phyloP scores from a whole-genome alignment of 2,888 invertebrate species.

The Auanema freiburgensis region DNA sequence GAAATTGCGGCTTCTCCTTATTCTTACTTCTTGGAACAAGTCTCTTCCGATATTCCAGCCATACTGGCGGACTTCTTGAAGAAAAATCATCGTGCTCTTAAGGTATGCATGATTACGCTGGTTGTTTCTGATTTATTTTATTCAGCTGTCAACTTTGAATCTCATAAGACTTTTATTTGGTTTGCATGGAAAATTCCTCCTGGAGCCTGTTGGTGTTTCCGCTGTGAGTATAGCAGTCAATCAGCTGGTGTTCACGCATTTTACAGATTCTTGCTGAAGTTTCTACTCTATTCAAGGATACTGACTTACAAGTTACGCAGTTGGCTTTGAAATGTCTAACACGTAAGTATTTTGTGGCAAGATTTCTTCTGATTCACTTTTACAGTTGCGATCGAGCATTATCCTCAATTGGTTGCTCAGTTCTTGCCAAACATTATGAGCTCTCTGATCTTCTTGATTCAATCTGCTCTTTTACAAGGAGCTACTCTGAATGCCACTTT shows the following conservation, averaged over 20 bases:
- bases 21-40: background rate
- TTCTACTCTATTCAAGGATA: constrained; percentile 86
- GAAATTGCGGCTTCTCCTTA: constrained; percentile 32
- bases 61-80: constrained; percentile 87
- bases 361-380: background rate
- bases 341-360: constrained; percentile 20
- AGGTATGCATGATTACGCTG: constrained; percentile 67
- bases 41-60: background rate
- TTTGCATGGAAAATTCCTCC: background rate
- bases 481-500: constrained; percentile 88
- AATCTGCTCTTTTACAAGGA: constrained; percentile 69
- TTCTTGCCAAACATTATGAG: constrained; percentile 73
- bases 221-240: no score
- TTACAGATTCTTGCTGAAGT: constrained; percentile 75
- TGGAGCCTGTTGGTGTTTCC: no score
- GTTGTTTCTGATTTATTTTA: background rate
- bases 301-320: constrained; percentile 94
- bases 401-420: constrained; percentile 24
- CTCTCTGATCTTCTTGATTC: constrained; percentile 34
- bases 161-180: constrained; percentile 83
- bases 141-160: constrained; percentile 78
- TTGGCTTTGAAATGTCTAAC: constrained; percentile 57
- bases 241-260: no score
- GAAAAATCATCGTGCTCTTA: constrained; percentile 93
- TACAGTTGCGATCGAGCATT: constrained; percentile 29